phyloP scores from a whole-genome alignment of 2,797 vertebrate genomes.

The Mallotus villosus region DNA sequence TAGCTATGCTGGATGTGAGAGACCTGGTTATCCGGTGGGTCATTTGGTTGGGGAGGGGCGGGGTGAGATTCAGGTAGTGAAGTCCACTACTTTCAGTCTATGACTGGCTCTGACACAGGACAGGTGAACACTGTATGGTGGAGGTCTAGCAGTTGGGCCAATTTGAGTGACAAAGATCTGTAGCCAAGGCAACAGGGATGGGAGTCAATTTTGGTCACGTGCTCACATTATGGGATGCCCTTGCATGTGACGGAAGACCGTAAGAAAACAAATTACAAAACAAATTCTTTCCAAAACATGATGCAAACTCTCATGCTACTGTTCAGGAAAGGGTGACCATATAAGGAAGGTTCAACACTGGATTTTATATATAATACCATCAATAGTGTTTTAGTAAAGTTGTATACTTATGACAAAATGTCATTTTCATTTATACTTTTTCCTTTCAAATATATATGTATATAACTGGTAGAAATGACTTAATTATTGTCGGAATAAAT shows the following conservation, averaged over 20 bases:
- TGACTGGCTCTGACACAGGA: not conserved
- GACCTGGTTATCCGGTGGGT: too few species aligned
- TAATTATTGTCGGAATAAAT: conserved; percentile 77
- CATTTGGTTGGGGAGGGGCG: too few species aligned
- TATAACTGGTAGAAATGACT: conserved; percentile 80
- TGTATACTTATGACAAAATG: conserved; percentile 62
- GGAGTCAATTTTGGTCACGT: conserved; percentile 57
- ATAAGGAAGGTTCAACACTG: conserved; percentile 63
- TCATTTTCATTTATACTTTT: conserved; percentile 62
- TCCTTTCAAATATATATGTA: conserved; percentile 65
- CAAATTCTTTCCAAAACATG: conserved; percentile 65
- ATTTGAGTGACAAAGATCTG: conserved; percentile 24
- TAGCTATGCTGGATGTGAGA: not conserved
- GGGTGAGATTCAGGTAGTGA: too few species aligned
- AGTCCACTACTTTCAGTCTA: too few species aligned
- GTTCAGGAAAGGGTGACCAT: conserved; percentile 71
- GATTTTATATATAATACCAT: conserved; percentile 66
- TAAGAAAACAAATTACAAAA: conserved; percentile 58
- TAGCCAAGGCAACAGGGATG: conserved; percentile 57
- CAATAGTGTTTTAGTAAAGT: conserved; percentile 51
- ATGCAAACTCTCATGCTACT: conserved; percentile 76
- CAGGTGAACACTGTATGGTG: not conserved
- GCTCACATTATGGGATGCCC: conserved; percentile 76
- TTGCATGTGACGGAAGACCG: conserved; percentile 72
- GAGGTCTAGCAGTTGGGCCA: not conserved